Base-by-base conservation (phyloP, 2,797 vertebrate genomes). In the Rachycentron canadum region DNA sequence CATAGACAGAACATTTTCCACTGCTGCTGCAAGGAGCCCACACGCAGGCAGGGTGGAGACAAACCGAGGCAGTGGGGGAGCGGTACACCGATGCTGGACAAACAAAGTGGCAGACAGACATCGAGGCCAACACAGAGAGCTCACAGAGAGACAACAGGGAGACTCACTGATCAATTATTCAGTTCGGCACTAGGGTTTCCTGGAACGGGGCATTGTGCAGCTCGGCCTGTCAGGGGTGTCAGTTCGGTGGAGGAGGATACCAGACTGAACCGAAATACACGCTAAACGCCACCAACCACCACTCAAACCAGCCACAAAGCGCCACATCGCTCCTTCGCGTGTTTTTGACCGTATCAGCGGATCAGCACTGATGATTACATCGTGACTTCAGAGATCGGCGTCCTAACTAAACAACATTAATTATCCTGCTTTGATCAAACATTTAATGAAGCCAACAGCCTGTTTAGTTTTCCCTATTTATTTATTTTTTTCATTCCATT, bases 141-240 rank as follows among this genome's bases (percentile, higher is more conserved):
- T 70, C 69, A 57, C 14, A 19, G 19, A 68, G 73, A 90, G 85
- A 80, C 86, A 86, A 82, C 52, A 65, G 66, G 76, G 77, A 90
- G 85, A 83, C 89, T 81, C 43, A 9, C 70, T 86, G 71, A 92
- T 92, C 65, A 91, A 91, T 92, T 91, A 92, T 92, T 85, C 77
- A 93, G 80, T 32, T 68, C 25, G 76, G 77, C 73, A 34, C 63
- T 34, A 67, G 70, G 69, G 38, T 88, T 88, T 91, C 86, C 85
- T 81, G 90, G 80, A 91, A 89, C 1, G 55, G 65, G n/a, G 1
- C 36, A 11, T 13, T 32, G 59, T 73, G 63, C 50, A 41, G 74
- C 2, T 4, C 40, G 1, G 17, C 49, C 5, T 2, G 69, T 60
- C 41, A 28, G 23, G 45, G 49, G 67, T 50, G 65, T 69, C 55